Base-by-base conservation (phyloP, 2,797 vertebrate genomes). In the Myotis pilosus region DNA sequence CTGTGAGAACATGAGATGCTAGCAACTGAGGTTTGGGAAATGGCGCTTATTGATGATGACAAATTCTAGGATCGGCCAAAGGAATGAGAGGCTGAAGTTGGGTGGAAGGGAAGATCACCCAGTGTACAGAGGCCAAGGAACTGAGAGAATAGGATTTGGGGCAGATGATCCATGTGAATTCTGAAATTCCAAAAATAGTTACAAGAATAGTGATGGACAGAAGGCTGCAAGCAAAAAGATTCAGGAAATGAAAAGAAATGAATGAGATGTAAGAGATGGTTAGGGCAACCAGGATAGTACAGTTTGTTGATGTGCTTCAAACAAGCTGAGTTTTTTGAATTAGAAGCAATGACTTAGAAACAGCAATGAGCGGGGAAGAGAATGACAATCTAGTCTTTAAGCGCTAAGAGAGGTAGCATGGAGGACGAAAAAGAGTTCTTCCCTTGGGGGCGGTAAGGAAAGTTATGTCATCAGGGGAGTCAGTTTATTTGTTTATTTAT, bases 211-310 rank as follows among this genome's bases (percentile, higher is more conserved):
- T 62, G 19, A 28, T 44, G 78, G n/a, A 74, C 69, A 95, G 57
- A 81, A 87, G 20, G 1, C 20, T 55, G 4, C 36, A 44, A 80
- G 47, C 4, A 38, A 87, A 93, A 62, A 55, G 8, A 81, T 17
- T 60, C 47, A 72, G 47, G n/a, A 89, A 76, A 62, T 47, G 28
- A 91, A 15, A 30, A 90, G 12, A 68, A 55, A 81, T 81, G 7
- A 53, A 12, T 57, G 33, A 55, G 10, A 60, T 33, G 53, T 33
- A 74, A 57, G 12, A 64, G 41, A 41, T 23, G 33, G 44, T 19
- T 36, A 8, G 20, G 23, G 36, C 25, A 92, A 38, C 13, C 8
- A 49, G 3, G 3, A 41, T 25, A 76, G 13, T 33, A 30, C 9
- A 79, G 7, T 57, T 38, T 71, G 4, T 47, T 83, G 19, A 47